Evolutionary conservation across 2,113 vertebrate genomes (phyloP).

Genomic region (Mesocricetus auratus): DNA sequence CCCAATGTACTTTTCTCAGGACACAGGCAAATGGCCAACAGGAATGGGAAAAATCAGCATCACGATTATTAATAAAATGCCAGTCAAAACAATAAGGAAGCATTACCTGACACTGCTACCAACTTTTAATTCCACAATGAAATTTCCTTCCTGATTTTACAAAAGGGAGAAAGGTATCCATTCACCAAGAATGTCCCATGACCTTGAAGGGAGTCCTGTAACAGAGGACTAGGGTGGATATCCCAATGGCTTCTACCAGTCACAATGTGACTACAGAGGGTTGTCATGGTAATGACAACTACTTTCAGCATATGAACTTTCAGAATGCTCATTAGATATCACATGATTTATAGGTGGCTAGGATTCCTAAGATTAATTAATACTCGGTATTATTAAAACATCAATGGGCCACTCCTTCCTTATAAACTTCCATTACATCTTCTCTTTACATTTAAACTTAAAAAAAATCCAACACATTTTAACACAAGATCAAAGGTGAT

Average conservation of each 20-base stretch:
- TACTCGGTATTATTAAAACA: not conserved
- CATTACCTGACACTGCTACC: too few species aligned
- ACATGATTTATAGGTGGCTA: not conserved
- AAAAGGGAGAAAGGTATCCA: constrained; percentile 90
- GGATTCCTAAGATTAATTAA: not conserved
- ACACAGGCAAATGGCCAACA: not conserved
- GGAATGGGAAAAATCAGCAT: not conserved
- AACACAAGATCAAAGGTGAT: not conserved
- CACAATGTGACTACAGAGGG: not conserved
- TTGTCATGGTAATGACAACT: not conserved
- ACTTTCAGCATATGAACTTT: not conserved
- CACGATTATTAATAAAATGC: not conserved
- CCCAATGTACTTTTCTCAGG: not conserved
- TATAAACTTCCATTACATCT: not conserved
- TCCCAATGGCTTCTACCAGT: not conserved
- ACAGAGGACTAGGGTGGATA: not conserved
- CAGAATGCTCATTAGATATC: not conserved
- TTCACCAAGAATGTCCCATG: constrained; percentile 83
- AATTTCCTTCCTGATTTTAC: constrained; percentile 92
- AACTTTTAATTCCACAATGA: constrained; percentile 83
- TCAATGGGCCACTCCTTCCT: not conserved
- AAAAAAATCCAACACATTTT: not conserved
- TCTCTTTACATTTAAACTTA: not conserved
- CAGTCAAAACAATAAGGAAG: not conserved
- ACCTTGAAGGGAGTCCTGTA: too few species aligned